Evolutionary conservation across 2,113 vertebrate genomes (phyloP).

Genomic region (Bujurquina vittata): DNA sequence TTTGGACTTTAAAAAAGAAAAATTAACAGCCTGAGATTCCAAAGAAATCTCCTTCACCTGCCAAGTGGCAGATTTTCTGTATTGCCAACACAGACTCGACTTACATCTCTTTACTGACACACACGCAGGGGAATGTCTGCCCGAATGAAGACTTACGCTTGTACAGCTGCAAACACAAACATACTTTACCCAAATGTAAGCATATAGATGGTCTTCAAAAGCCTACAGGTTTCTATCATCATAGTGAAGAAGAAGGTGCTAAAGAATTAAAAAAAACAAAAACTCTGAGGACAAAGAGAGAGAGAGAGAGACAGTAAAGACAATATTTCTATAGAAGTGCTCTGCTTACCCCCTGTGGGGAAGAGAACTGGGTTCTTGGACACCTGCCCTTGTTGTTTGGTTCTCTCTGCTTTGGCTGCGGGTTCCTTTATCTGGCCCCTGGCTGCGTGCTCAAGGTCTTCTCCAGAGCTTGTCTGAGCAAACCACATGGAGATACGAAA

Average conservation of each 20-base stretch:
- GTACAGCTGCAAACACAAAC: not conserved
- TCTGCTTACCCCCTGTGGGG: constrained; percentile 67
- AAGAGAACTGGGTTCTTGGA: constrained; percentile 63
- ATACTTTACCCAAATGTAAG: not conserved
- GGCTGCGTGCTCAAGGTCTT: constrained; percentile 66
- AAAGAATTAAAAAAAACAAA: not conserved
- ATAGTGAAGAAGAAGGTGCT: not conserved
- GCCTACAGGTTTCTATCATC: constrained; percentile 35
- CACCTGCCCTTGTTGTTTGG: constrained; percentile 70
- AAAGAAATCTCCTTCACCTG: constrained; percentile 36
- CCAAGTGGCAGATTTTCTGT: constrained; percentile 5
- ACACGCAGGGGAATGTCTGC: not conserved
- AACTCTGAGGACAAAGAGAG: not conserved
- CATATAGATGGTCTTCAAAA: constrained; percentile 21
- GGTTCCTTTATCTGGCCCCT: constrained; percentile 65
- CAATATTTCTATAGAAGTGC: constrained; percentile 39
- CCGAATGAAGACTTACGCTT: not conserved
- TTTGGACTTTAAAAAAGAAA: constrained; percentile 50
- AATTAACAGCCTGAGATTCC: constrained; percentile 36
- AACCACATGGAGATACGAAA: constrained; percentile 55
- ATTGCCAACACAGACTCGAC: not conserved
- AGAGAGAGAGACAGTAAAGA: not conserved
- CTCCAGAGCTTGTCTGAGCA: constrained; percentile 48
- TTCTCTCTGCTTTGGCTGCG: constrained; percentile 51
- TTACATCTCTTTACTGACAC: not conserved